These are phyloP conservation scores for Collichthys lucidus DNA, from an alignment of 2,113 vertebrate species.

Conservation along the genomic window DNA sequence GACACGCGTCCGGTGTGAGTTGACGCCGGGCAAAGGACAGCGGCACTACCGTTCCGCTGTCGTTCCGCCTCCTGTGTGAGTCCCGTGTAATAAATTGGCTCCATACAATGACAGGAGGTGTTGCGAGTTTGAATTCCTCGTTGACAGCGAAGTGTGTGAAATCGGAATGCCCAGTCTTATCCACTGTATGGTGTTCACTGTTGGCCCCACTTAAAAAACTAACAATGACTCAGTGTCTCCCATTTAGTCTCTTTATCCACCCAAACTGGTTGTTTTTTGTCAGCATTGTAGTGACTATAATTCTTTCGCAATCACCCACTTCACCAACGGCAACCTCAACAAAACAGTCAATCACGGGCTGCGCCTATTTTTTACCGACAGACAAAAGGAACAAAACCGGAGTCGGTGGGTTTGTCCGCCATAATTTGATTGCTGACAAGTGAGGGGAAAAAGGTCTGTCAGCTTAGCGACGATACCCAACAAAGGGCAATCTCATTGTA, in stretches of 20 bases:
- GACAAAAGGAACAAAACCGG: slow-evolving; percentile 75
- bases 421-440: slow-evolving; percentile 85
- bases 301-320: slow-evolving; percentile 74
- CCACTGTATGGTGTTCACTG: slow-evolving; percentile 38
- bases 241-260: slow-evolving; percentile 59
- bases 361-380: slow-evolving; percentile 56
- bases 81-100: slow-evolving; percentile 25
- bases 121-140: slow-evolving; percentile 30
- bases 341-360: slow-evolving; percentile 75
- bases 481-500: slow-evolving; percentile 81
- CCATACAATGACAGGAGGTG: slow-evolving; percentile 16
- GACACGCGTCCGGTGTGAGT: too few relatives aligned
- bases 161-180: slow-evolving; percentile 49
- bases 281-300: slow-evolving; percentile 58
- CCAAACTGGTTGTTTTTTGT: slow-evolving; percentile 57
- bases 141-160: slow-evolving; percentile 60
- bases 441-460: slow-evolving; percentile 79
- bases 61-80: too few relatives aligned
- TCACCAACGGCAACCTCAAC: slow-evolving; percentile 79
- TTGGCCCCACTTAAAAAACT: slow-evolving; percentile 32
- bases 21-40: too few relatives aligned
- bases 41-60: too few relatives aligned
- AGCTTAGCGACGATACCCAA: slow-evolving; percentile 78
- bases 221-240: slow-evolving; percentile 66
- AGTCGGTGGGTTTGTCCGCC: slow-evolving; percentile 70